These are phyloP conservation scores for Rotaria macrura DNA, from an alignment of 2,888 invertebrate species.

Conservation along the genomic window DNA sequence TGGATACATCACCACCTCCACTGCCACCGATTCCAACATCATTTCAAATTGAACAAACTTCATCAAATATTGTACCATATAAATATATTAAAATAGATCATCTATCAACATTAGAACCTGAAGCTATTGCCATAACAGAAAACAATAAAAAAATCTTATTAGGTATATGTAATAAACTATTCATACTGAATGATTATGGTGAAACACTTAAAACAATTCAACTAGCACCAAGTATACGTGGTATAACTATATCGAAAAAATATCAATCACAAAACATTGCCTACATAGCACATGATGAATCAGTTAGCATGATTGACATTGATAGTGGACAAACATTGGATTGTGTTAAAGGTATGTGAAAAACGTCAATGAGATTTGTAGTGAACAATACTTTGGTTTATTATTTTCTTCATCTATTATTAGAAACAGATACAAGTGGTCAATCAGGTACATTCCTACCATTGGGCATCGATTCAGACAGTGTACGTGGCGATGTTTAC, in stretches of 20 bases:
- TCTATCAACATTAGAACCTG: not conserved
- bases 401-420: not conserved
- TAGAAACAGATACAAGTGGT: conserved; percentile 16
- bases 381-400: not conserved
- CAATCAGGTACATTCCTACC: not conserved
- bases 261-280: not conserved
- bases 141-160: conserved; percentile 17
- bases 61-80: not conserved
- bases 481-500: not conserved
- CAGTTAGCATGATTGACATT: not conserved
- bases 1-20: not conserved
- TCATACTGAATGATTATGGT: not conserved
- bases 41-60: not conserved
- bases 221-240: not conserved
- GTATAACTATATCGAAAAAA: conserved; percentile 8
- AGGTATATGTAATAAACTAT: conserved; percentile 16
- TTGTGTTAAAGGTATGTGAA: not conserved
- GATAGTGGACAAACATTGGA: not conserved
- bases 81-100: conserved; percentile 18
- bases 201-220: not conserved
- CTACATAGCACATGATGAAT: conserved; percentile 13
- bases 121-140: conserved; percentile 1
- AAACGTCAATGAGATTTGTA: no score
- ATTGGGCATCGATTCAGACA: conserved; percentile 14
- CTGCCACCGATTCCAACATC: not conserved